Evolutionary conservation across 1,140 invertebrate genomes (phyloP), one percentile per base, ranked within the genome.

Genomic region (Brachionus asplanchnoidis): DNA sequence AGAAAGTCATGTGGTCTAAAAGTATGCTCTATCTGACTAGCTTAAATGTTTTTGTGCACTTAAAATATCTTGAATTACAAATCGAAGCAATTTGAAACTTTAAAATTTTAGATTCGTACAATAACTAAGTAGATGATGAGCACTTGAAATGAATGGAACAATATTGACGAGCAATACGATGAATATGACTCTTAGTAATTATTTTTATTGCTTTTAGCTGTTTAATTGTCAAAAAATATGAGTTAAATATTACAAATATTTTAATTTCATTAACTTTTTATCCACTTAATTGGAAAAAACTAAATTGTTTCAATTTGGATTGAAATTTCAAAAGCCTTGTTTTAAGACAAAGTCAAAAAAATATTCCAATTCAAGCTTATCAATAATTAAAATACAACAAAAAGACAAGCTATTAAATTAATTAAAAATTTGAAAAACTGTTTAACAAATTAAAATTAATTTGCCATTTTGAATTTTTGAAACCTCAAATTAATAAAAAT

Each of bases 21-120:
- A 42, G 17, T 42, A 42, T 42, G 40, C n/a, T 17, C 9, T 73
- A 73, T 20, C 32, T 42, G 23, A 28, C 7, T 36, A 36, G 32
- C 32, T 36, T 42, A 73, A 36, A 42, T 42, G 40, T 73, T 73
- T 73, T 4, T 73, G 6, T n/a, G 68, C 40, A 42, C 68, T 73
- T 73, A 73, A 73, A 73, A 73, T 40, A 73, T 73, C 68, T 73
- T 73, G 32, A 73, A 73, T 73, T 73, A 73, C 68, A 40, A 9
- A 17, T 73, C 17, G 17, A 73, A 73, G 68, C 17, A 42, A 73
- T 73, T 42, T 73, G 68, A 73, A 73, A 73, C 68, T 73, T 23
- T 7, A 66, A 68, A 68, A 32, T n/a, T 68, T 28, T 1, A 68
- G 23, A 36, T 23, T 40, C n/a, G 66, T 68, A 68, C 11, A 32